Evolutionary conservation across 2,888 invertebrate genomes (phyloP).

Genomic region (Eupithecia abbreviata): DNA sequence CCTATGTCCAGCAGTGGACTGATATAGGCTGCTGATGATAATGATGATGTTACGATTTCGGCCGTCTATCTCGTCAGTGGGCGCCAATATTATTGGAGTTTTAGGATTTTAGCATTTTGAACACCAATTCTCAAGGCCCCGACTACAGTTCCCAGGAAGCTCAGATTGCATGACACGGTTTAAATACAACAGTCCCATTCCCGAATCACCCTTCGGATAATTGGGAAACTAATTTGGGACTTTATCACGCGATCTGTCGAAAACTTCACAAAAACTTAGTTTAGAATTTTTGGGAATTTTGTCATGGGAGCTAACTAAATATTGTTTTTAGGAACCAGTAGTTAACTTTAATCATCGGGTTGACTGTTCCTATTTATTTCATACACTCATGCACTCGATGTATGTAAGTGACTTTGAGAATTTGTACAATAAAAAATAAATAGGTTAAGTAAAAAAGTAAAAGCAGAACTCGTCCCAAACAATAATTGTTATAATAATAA

Average conservation of each 20-base stretch:
- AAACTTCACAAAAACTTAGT: conserved; percentile 27
- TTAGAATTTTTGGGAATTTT: conserved; percentile 19
- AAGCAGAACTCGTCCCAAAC: no score
- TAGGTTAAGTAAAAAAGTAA: no score
- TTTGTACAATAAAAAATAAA: no score
- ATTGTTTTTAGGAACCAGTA: background rate
- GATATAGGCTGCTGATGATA: no score
- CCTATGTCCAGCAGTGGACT: no score
- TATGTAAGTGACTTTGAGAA: background rate
- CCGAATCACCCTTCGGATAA: conserved; percentile 64
- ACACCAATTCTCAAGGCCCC: conserved; percentile 13
- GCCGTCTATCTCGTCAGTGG: background rate
- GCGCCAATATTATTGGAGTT: background rate
- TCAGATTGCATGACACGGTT: conserved; percentile 68
- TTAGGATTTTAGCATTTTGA: background rate
- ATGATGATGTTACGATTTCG: background rate
- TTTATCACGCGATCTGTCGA: conserved; percentile 67
- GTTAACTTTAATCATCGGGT: background rate
- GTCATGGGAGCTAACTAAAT: conserved; percentile 24
- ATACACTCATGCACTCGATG: background rate
- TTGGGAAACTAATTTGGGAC: conserved; percentile 70
- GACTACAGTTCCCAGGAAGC: conserved; percentile 42
- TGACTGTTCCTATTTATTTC: background rate
- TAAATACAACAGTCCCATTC: conserved; percentile 60
- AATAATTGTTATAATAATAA: no score